Conservation (phyloP, 2,888 invertebrate genomes). For the Agapetus fuscipes region DNA sequence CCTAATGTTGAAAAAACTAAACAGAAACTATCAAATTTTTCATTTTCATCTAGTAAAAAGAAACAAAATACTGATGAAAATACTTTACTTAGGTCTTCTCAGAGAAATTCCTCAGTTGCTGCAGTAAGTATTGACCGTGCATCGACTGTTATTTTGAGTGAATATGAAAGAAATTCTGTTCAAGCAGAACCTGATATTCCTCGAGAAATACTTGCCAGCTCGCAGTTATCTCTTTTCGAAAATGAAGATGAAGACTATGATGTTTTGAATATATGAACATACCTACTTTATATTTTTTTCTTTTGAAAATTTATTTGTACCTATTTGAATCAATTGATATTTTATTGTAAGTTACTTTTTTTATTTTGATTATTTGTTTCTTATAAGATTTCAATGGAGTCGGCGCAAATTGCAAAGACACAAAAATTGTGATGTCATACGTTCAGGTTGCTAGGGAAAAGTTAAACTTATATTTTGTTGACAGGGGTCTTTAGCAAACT, state of each 20-base stretch:
- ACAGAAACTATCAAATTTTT: neutral
- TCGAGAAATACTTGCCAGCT: no score
- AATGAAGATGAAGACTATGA: constrained; percentile 40
- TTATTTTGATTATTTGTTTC: neutral
- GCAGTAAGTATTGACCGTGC: no score
- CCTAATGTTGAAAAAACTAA: neutral
- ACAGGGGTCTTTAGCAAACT: no score
- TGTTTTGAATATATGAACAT: constrained; percentile 36
- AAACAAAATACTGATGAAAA: constrained; percentile 18
- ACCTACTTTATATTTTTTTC: neutral
- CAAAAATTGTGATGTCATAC: no score
- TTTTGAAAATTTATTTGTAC: neutral
- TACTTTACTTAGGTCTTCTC: no score
- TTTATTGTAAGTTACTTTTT: neutral
- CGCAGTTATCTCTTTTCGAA: constrained; percentile 44
- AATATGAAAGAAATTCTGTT: no score
- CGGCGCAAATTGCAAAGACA: no score
- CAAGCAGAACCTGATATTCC: no score
- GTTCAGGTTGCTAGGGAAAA: no score
- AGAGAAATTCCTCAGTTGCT: no score
- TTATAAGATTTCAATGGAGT: neutral
- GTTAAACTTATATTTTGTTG: no score
- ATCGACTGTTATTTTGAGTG: no score
- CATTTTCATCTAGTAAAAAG: constrained; percentile 22
- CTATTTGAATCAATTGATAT: neutral